Conservation (phyloP, 1,140 invertebrate genomes). For the Riptortus pedestris region DNA sequence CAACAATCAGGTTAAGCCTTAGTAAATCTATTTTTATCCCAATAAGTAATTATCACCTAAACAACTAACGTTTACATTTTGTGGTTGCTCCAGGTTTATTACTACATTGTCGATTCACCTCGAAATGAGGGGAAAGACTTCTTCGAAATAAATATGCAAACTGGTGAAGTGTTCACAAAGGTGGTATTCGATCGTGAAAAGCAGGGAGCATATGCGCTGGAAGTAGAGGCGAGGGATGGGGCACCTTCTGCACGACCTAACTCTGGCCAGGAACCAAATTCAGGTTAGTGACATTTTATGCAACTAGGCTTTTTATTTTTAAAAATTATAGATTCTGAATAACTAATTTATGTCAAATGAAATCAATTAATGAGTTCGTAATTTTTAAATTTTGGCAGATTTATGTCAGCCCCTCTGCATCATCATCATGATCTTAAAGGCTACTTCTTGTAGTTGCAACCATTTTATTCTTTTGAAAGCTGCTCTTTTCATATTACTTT, state of each 20-base stretch:
- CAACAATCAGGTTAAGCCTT: conserved; percentile 70
- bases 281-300: conserved; percentile 55
- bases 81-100: conserved; percentile 65
- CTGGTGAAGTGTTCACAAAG: conserved; percentile 88
- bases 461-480: too few relatives aligned
- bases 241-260: conserved; percentile 85
- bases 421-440: too few relatives aligned
- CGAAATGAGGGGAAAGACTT: conserved; percentile 86
- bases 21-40: not conserved
- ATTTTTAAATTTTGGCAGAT: too few relatives aligned
- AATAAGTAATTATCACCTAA: not conserved
- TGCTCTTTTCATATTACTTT: too few relatives aligned
- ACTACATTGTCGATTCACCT: conserved; percentile 79
- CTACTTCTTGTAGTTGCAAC: too few relatives aligned
- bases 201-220: conserved; percentile 85
- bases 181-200: conserved; percentile 88
- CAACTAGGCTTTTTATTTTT: too few relatives aligned
- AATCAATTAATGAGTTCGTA: too few relatives aligned
- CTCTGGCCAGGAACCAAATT: conserved; percentile 78
- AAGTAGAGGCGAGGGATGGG: conserved; percentile 86
- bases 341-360: too few relatives aligned
- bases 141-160: conserved; percentile 87
- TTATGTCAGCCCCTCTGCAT: too few relatives aligned
- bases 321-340: too few relatives aligned
- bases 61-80: conserved; percentile 15